Percentiles rank a stretch among this genome's conserved stretches.
phyloP scores from a whole-genome alignment of 2,888 invertebrate genomes.

The Hybos culiciformis region DNA sequence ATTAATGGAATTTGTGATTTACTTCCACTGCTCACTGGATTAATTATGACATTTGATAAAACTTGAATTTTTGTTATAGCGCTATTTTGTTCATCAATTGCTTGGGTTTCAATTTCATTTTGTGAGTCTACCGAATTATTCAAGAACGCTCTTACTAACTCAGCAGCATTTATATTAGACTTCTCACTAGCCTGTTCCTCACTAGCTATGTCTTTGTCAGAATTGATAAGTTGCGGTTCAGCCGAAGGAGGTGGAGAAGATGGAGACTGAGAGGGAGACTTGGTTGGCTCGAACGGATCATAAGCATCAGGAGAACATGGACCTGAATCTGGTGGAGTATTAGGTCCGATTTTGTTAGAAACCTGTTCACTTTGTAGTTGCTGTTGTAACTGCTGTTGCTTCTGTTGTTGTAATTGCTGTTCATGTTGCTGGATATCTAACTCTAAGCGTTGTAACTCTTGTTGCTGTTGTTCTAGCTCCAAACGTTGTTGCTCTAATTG shows the following conservation, averaged over 20 bases:
- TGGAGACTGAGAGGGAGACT: conserved; percentile 42
- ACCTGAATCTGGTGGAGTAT: conserved; percentile 55
- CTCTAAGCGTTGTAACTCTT: conserved; percentile 12
- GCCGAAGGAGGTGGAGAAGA: conserved; percentile 26
- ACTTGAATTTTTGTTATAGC: conserved; percentile 21
- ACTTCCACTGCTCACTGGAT: conserved; percentile 13
- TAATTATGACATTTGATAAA: conserved; percentile 28
- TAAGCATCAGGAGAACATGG: conserved; percentile 69
- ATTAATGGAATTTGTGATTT: conserved; percentile 26
- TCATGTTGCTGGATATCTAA: conserved; percentile 21
- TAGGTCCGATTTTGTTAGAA: conserved; percentile 48
- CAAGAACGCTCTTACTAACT: conserved; percentile 45
- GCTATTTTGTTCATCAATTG: conserved; percentile 17
- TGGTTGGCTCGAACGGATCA: conserved; percentile 85
- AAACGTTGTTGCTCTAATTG: conserved; percentile 9
- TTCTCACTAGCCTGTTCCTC: conserved; percentile 8
- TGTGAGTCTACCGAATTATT: conserved; percentile 23
- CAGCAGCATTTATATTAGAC: conserved; percentile 38
- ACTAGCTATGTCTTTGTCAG: conserved; percentile 11
- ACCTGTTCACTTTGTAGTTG: conserved; percentile 19
- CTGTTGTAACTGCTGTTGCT: conserved; percentile 28
- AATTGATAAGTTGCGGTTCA: conserved; percentile 12
- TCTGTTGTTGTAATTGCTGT: not conserved
- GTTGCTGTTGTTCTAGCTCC: conserved; percentile 24
- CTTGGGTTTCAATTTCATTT: conserved; percentile 12